Evolutionary conservation across 1,140 invertebrate species (phyloP).

Genomic region (Ganaspis sp.): DNA sequence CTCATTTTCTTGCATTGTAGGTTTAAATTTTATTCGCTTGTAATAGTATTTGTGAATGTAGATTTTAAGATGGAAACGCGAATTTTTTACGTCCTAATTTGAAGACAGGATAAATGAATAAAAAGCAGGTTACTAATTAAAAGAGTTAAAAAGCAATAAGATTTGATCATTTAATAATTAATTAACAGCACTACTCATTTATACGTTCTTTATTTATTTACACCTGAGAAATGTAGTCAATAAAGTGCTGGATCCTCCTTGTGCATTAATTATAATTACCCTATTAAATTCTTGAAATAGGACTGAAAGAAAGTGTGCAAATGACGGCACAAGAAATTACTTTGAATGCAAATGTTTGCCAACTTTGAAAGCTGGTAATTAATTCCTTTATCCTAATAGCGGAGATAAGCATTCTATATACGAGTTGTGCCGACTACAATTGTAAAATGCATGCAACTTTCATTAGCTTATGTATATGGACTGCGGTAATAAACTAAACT

Average conservation of each 20-base stretch:
- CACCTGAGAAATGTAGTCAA: neutral
- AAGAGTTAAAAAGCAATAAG: neutral
- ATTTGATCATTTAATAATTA: neutral
- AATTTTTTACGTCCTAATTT: no score
- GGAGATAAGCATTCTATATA: neutral
- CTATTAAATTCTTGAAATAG: slow-evolving; percentile 2
- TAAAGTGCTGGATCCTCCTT: neutral
- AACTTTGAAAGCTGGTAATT: slow-evolving; percentile 13
- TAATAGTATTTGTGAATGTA: no score
- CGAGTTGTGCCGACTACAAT: neutral
- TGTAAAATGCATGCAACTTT: neutral
- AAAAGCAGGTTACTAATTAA: no score
- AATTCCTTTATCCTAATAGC: slow-evolving; percentile 6
- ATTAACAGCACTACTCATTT: neutral
- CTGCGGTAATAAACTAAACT: neutral
- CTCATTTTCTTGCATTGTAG: no score
- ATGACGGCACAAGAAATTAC: neutral
- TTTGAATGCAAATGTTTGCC: neutral
- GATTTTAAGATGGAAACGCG: no score
- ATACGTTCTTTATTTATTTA: no score
- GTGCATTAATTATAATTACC: slow-evolving; percentile 6
- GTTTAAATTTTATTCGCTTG: no score
- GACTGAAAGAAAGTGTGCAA: slow-evolving; percentile 1
- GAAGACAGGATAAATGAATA: no score
- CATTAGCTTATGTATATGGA: neutral